Evolutionary conservation across 2,113 vertebrate species (phyloP), one percentile per base, ranked within the genome.

Genomic region (Polypterus senegalus): DNA sequence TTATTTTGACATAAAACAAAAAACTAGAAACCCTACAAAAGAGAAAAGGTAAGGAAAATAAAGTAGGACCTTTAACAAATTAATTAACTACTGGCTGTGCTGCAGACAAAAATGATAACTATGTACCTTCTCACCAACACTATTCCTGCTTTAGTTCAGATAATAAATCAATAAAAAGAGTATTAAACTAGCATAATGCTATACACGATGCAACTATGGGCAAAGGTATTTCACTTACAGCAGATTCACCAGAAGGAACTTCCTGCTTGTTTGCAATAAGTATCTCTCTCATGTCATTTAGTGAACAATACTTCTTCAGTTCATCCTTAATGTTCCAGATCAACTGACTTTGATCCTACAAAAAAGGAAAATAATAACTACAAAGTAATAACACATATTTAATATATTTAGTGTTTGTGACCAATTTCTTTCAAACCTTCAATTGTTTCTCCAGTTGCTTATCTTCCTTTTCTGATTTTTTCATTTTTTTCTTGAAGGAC

Each of bases 271-370:
- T 99, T 67, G 92, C 93, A 1, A 97, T 95, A 62, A 99, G 89
- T 71, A 99, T 84, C 77, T 99, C 93, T 66, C 95, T 96, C 78
- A 99, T 83, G 73, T 98, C 95, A 0, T 91, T 96, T 6, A 77
- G 79, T 1, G 92, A 97, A 60, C 94, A 97, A 3, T 64, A 75
- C 69, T 91, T 97, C 83, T 82, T 94, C 71, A 99, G 79, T 66
- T 97, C 93, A 51, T 99, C 96, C 69, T 97, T 99, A 74, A 97
- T 84, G 57, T 81, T 86, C 96, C 96, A 99, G 60, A 98, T 87
- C 70, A 97, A 72, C 69, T 97, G 87, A 1, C 87, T 96, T 72
- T 99, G 96, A 61, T 83, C 89, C 96, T 99, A 70, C 9, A 57
- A 61, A 67, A 67, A 55, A 58, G 73, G 76, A 8, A 59, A 47